Conservation (phyloP, 2,797 vertebrate species). For the Lutjanus campechanus region DNA sequence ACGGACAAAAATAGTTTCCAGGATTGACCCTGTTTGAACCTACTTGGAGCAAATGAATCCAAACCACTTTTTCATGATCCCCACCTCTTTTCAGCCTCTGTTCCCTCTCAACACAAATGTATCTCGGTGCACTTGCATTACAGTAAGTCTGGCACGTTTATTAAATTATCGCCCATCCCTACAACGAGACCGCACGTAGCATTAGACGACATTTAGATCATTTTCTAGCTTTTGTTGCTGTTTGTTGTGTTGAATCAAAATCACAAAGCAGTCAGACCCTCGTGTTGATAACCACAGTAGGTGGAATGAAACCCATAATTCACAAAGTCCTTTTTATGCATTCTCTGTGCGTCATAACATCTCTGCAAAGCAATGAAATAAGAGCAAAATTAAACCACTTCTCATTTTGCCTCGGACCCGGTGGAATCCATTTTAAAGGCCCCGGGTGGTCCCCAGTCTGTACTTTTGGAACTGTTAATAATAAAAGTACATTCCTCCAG, state of each 20-base stretch:
- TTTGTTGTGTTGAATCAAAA: conserved; percentile 36
- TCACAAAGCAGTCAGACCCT: conserved; percentile 15
- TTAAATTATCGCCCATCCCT: neutral
- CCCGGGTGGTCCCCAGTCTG: conserved; percentile 13
- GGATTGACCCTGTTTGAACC: too few relatives aligned
- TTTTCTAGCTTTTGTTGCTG: conserved; percentile 26
- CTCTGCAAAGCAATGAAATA: conserved; percentile 36
- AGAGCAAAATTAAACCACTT: conserved; percentile 50
- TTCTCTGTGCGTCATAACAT: conserved; percentile 32
- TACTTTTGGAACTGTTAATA: conserved; percentile 23
- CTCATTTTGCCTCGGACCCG: conserved; percentile 40
- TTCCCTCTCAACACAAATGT: conserved; percentile 15
- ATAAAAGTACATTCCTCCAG: conserved; percentile 26
- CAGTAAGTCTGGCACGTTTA: neutral
- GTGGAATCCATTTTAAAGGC: conserved; percentile 37
- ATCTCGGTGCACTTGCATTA: conserved; percentile 27
- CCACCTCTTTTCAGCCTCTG: neutral
- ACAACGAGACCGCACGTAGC: conserved; percentile 12
- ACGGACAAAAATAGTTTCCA: neutral
- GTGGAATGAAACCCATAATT: conserved; percentile 43
- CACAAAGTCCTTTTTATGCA: conserved; percentile 18
- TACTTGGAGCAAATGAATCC: too few relatives aligned
- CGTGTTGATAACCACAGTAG: neutral
- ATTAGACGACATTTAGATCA: conserved; percentile 24
- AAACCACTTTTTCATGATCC: neutral